Base-by-base conservation (phyloP, 2,113 vertebrate genomes). In the Nesoenas mayeri region DNA sequence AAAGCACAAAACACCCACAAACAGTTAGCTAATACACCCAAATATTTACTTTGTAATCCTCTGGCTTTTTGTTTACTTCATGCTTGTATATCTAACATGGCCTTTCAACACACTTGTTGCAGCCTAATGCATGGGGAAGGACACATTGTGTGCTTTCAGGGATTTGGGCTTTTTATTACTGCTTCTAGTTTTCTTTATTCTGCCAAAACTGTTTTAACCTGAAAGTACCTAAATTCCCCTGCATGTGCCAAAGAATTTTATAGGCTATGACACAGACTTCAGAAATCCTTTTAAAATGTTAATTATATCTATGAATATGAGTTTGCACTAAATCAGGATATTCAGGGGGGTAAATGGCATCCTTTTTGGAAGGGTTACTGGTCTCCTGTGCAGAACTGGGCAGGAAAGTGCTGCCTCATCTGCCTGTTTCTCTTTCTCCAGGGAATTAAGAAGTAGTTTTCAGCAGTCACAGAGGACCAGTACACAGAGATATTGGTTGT, bases 41-140 rank as follows among this genome's bases (percentile, higher is more conserved):
- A 91, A 96, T 95, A 95, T 92, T 97, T 93, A 74, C 92, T 91
- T 89, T 51, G 50, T 66, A 71, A 15, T 84, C 38, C 48, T 71
- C 36, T 28, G 51, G 61, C 26, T 83, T 88, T 64, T 87, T 95
- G 62, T 87, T 94, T 84, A 62, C 44, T 81, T 83, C 50, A 75
- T 90, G 38, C 19, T 85, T 62, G 73, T 40, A 6, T 91, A 84
- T 81, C 61, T 94, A 71, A 74, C 6, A 2, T 72, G 89, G 74
- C 31, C 31, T 91, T 21, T 73, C 58, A 78, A 54, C 62, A 79
- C 11, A 67, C 18, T 79, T 91, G 28, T 69, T 87, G 70, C 73
- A 91, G 65, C 54, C 73, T 69, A 64, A 80, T 65, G 18, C 40
- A 32, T 10, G 5, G 12, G 15, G 85, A 90, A 93, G 82, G 31